phyloP scores from a whole-genome alignment of 2,888 invertebrate species.

The Lasiommata megera region DNA sequence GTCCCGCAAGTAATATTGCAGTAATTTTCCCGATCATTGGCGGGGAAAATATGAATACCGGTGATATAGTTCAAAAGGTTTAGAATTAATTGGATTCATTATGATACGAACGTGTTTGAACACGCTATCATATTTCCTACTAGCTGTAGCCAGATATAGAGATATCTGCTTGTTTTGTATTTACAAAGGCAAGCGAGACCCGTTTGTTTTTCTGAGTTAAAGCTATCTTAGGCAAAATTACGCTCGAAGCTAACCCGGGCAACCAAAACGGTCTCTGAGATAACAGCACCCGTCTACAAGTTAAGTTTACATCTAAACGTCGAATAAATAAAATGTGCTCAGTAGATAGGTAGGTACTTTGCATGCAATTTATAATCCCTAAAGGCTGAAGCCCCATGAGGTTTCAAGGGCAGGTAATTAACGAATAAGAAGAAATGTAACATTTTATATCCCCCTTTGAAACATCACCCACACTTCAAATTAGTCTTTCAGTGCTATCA shows the following conservation, averaged over 20 bases:
- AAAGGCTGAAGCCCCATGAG: slow-evolving; percentile 27
- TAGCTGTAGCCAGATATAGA: no score
- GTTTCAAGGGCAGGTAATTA: slow-evolving; percentile 30
- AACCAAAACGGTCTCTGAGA: no score
- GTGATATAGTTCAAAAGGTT: slow-evolving; percentile 61
- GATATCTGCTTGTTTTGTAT: no score
- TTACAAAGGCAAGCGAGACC: no score
- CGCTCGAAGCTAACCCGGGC: no score
- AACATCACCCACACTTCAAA: slow-evolving; percentile 14
- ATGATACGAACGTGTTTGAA: background rate
- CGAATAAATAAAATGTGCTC: background rate
- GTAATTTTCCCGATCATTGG: slow-evolving; percentile 42
- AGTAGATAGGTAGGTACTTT: background rate
- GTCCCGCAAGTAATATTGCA: slow-evolving; percentile 44
- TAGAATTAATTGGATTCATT: slow-evolving; percentile 31
- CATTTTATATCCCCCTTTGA: slow-evolving; percentile 22
- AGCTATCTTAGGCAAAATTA: no score
- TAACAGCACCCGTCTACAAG: no score
- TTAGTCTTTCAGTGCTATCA: slow-evolving; percentile 16
- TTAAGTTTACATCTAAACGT: background rate
- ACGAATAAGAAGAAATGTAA: slow-evolving; percentile 28
- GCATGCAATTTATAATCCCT: slow-evolving; percentile 17
- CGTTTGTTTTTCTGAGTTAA: no score
- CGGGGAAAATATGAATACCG: slow-evolving; percentile 48
- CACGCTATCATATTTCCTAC: no score